Evolutionary conservation across 2,888 invertebrate genomes (phyloP).

Genomic region (Clusia tigrina): DNA sequence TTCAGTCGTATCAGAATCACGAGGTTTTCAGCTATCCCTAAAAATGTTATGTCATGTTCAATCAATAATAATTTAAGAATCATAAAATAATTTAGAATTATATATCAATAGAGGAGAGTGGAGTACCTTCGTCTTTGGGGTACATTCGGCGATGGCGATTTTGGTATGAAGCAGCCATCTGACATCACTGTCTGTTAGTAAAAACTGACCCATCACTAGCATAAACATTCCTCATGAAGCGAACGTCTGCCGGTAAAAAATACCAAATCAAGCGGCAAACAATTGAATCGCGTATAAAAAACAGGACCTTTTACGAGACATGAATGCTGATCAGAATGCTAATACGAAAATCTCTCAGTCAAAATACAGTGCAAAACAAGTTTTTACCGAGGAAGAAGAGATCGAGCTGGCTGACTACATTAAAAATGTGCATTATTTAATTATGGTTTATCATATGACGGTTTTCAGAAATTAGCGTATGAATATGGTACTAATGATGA

Average conservation of each 20-base stretch:
- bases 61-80: no score
- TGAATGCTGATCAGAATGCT: no score
- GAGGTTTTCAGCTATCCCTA: no score
- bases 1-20: no score
- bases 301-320: no score
- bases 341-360: no score
- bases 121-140: background rate
- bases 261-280: no score
- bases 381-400: slow-evolving; percentile 24
- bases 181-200: slow-evolving; percentile 55
- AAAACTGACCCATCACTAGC: slow-evolving; percentile 61
- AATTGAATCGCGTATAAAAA: no score
- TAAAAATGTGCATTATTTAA: slow-evolving; percentile 20
- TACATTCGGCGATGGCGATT: background rate
- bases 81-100: no score
- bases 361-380: slow-evolving; percentile 19
- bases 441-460: slow-evolving; percentile 21
- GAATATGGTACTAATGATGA: slow-evolving; percentile 17
- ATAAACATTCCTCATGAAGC: background rate
- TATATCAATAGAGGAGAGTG: background rate
- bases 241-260: no score
- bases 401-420: slow-evolving; percentile 23
- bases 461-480: slow-evolving; percentile 23
- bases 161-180: background rate
- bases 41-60: no score